These are phyloP conservation scores for Aromia moschata DNA, from an alignment of 2,888 invertebrate species.

Conservation along the genomic window DNA sequence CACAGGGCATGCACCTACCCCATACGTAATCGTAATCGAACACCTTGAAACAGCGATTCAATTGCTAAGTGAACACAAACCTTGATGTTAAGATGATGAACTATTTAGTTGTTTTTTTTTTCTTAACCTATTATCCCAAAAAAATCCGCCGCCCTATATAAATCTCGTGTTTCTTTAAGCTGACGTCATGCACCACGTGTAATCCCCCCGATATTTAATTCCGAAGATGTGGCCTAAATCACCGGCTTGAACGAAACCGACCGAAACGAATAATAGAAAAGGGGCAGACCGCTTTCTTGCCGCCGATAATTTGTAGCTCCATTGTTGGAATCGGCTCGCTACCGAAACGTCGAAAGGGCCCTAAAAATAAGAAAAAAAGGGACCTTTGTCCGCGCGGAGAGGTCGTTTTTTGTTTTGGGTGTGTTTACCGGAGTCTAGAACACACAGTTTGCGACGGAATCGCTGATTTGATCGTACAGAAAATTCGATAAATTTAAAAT, in stretches of 20 bases:
- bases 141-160: not conserved
- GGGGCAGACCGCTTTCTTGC: constrained; percentile 24
- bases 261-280: constrained; percentile 27
- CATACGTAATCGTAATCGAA: no score
- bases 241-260: constrained; percentile 21
- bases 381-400: constrained; percentile 13
- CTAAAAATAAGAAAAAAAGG: constrained; percentile 13
- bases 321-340: constrained; percentile 27
- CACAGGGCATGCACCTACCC: no score
- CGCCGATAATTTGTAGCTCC: constrained; percentile 34
- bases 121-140: no score
- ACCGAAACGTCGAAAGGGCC: constrained; percentile 14
- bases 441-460: constrained; percentile 18
- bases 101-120: not conserved
- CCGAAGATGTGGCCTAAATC: constrained; percentile 22
- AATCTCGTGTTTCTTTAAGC: not conserved
- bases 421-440: constrained; percentile 24
- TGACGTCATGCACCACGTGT: not conserved
- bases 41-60: no score
- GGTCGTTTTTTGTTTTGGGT: constrained; percentile 21
- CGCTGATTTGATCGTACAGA: constrained; percentile 20
- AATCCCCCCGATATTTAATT: constrained; percentile 22
- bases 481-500: constrained; percentile 10
- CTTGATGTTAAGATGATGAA: no score
- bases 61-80: no score